Percentiles rank a stretch among this genome's conserved stretches.
These are phyloP conservation scores for Saxidomus purpurata DNA, from an alignment of 1,140 invertebrate genomes.

Conservation along the genomic window DNA sequence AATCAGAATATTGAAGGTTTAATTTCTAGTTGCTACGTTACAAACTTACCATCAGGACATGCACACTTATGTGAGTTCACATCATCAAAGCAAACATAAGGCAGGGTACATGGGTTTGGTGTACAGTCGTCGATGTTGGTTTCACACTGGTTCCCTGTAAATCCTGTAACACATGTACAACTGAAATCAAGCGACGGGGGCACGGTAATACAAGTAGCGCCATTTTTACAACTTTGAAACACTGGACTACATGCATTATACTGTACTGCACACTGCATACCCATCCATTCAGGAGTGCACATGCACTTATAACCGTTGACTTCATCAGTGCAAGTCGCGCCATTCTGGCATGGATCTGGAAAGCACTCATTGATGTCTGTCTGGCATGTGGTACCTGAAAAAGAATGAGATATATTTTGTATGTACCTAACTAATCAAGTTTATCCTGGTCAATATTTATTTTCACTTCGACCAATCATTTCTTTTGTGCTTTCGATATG, in stretches of 20 bases:
- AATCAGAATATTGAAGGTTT: too few species aligned
- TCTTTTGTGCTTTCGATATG: too few species aligned
- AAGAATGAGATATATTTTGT: too few species aligned
- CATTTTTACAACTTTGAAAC: constrained; percentile 51
- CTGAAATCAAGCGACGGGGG: constrained; percentile 65
- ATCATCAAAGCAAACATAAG: constrained; percentile 70
- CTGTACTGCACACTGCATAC: constrained; percentile 60
- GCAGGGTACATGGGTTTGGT: constrained; percentile 58
- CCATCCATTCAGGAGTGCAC: constrained; percentile 77
- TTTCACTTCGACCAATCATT: too few species aligned
- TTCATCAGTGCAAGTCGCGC: constrained; percentile 88
- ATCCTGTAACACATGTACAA: constrained; percentile 78
- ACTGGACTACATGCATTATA: constrained; percentile 67
- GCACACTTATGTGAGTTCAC: constrained; percentile 72
- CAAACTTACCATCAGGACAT: constrained; percentile 68
- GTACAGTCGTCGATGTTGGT: constrained; percentile 77
- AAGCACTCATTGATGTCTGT: constrained; percentile 73
- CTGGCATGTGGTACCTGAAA: constrained; percentile 67
- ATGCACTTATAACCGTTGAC: constrained; percentile 90
- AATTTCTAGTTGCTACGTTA: too few species aligned
- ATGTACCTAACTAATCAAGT: too few species aligned
- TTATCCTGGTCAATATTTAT: too few species aligned
- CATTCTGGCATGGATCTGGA: constrained; percentile 86
- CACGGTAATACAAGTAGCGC: constrained; percentile 57
- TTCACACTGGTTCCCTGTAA: constrained; percentile 79